Evolutionary conservation across 2,113 vertebrate genomes (phyloP), one percentile per base, ranked within the genome.

Genomic region (Cololabis saira): DNA sequence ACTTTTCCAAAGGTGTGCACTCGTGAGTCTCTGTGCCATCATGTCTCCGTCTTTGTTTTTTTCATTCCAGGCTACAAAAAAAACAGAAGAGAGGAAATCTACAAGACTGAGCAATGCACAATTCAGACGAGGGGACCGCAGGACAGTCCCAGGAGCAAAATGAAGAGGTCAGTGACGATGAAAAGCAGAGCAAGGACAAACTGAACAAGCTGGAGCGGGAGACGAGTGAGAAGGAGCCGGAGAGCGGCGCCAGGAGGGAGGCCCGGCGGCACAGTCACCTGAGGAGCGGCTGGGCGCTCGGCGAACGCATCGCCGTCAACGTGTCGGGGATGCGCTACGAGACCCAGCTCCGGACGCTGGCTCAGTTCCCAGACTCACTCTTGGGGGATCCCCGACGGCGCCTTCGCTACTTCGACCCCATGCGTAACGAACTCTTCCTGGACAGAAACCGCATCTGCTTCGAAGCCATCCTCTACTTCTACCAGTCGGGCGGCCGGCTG

Each of bases 391-490:
- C 94, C 0, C 79, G 50, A 0, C 90, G 92, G 0, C 90, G 95
- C 0, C 63, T 92, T 0, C 94, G 83, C 5, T 96, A 94, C 81
- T 96, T 93, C 0, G 95, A 96, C 88, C 94, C 95, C 0, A 53
- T 91, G 2, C 88, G 93, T 1, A 93, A 95, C 0, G 95, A 96
- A 58, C 90, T 95, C 1, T 96, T 96, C 85, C 90, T 96, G 80
- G 95, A 96, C 87, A 87, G 95, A 0, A 96, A 93, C 68, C 91
- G 95, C 15, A 86, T 84, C 51, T 94, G 93, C 87, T 96, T 96
- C 18, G 95, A 96, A 2, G 93, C 95, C 74, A 95, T 96, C 89
- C 92, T 98, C 18, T 96, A 97, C 87, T 98, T 96, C 81, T 98
- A 98, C 83, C 96, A 98, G 78, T 97, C 96, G 0, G 96, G 96